Base-by-base conservation (phyloP, 2,113 vertebrate species). In the Passerina amoena region DNA sequence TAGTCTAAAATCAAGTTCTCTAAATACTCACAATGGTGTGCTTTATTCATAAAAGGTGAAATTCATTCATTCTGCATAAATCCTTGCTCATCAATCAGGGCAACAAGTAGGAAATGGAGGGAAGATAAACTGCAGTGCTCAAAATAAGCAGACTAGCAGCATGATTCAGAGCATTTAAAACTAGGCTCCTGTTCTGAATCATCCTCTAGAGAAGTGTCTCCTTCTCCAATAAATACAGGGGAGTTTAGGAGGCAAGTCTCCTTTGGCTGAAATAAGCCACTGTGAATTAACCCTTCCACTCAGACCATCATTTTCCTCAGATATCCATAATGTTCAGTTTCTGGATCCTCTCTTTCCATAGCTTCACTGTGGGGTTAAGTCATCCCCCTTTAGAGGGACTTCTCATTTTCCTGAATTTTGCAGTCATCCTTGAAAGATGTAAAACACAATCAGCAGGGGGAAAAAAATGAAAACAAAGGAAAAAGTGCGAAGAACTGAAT, bases 31-130 rank as follows among this genome's bases (percentile, higher is more conserved):
- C 56, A 83, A 21, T 81, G 60, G 10, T 64, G 53, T 70, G 17
- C 80, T 83, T 82, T 96, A 92, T 94, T 96, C 90, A 90, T 51
- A 83, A 92, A 94, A 93, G 82, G 82, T 88, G 75, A 92, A 88
- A 83, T 81, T 68, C 88, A 92, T 82, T 96, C 91, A 95, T 90
- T 92, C 60, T 86, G 47, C 64, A 88, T 86, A 93, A 96, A 88
- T 71, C 75, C 72, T 95, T 68, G 85, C 63, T 90, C 92, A 95
- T 90, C 85, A 85, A 30, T 96, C 76, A 88, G 51, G 60, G 82
- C 76, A 96, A 68, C 33, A 83, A 93, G 85, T 82, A 73, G 47
- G 87, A 90, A 86, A 94, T 30, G 40, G 44, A 93, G 44, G 64
- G 40, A 91, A 95, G 86, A 83, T 81, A 88, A 92, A 95, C 68